Base-by-base conservation (phyloP, 1,140 invertebrate genomes). In the Aphis gossypii region DNA sequence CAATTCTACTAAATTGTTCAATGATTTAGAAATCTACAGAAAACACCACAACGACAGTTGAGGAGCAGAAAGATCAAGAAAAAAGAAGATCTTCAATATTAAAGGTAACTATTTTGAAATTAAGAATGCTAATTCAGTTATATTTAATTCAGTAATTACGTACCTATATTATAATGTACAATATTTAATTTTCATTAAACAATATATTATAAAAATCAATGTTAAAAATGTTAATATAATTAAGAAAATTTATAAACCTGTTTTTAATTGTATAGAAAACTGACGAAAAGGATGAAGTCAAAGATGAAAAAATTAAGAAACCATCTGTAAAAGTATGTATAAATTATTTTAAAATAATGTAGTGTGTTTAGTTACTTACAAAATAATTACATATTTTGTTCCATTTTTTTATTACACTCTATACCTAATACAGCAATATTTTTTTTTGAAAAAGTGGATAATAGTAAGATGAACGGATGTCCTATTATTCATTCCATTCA, bases 11-110 rank as follows among this genome's bases (percentile, higher is more conserved):
- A 88, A 35, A 56, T 87, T 8, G 0, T 48, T 46, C 23, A 38
- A 54, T 35, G 41, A 68, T 68, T 68, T 90, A 90, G 89, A 90
- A 90, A 68, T 90, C 89, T 3, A 46, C 54, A 11, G 89, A 90
- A 44, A 90, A 14, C 38, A 84, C 92, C 0, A 25, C 92, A 18
- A 86, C 25, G 20, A 38, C 9, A n/a, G 35, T 30, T 87, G 94
- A 94, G 21, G 90, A 94, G 48, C 92, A 91, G n/a, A 94, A 94
- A 76, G 86, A 91, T 90, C 8, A 91, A n/a, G 90, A 60, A 25
- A 94, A 94, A 86, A 82, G 82, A 41, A 48, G 82, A 84, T 93
- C 92, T 21, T 93, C 92, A n/a, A 56, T 86, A 84, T 93, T 93
- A 84, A 93, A 93, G 48, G 92, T 93, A 92, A 38, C 38, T n/a